Percentiles rank a stretch among this genome's conserved stretches.
phyloP scores from a whole-genome alignment of 1,140 invertebrate genomes.

The Seison nebaliae region DNA sequence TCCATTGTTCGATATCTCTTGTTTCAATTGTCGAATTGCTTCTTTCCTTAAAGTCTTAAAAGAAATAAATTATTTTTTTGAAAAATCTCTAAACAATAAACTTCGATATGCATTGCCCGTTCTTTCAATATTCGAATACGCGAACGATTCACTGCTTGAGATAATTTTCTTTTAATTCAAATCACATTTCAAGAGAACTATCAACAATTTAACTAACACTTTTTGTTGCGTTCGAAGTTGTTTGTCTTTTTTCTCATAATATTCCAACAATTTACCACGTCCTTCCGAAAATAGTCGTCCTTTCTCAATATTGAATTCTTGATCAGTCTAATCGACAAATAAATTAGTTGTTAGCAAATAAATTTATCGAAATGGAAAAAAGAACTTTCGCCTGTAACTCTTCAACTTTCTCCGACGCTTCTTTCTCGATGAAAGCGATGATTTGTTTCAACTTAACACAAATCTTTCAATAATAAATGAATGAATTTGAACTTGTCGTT shows the following conservation, averaged over 20 bases:
- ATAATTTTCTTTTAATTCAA: no score
- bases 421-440: background rate
- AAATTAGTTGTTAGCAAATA: no score
- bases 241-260: background rate
- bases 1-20: no score
- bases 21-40: conserved; percentile 16
- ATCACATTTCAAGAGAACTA: no score
- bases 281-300: background rate
- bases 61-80: conserved; percentile 1
- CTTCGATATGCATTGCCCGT: background rate
- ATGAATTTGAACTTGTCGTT: no score
- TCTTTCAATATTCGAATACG: no score
- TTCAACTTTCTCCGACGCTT: background rate
- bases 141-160: no score
- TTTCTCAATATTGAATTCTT: background rate
- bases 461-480: background rate
- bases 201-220: no score
- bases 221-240: background rate
- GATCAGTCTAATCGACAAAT: no score
- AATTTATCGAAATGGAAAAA: no score
- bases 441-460: background rate
- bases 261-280: background rate
- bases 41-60: background rate
- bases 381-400: background rate
- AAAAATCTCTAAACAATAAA: background rate